A percentile compares a stretch with the other conserved stretches of the same genome.
Conservation (phyloP, 2,888 invertebrate species). For the Agriopis marginaria region DNA sequence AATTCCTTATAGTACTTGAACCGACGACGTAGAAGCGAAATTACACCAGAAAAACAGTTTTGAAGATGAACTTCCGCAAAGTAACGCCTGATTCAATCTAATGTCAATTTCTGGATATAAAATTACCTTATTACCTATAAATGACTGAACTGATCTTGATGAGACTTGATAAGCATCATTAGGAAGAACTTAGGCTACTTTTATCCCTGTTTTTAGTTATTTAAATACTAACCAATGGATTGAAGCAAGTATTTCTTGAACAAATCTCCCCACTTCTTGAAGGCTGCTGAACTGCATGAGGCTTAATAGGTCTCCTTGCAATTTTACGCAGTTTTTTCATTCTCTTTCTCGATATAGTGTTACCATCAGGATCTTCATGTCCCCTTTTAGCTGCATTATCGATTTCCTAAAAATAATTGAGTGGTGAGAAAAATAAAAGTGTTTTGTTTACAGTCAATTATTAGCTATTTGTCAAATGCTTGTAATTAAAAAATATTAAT, state of each 20-base stretch:
- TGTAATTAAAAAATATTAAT: too few relatives aligned
- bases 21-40: too few relatives aligned
- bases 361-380: constrained; percentile 89
- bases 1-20: too few relatives aligned
- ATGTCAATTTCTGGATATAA: too few relatives aligned
- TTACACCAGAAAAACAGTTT: too few relatives aligned
- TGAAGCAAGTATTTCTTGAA: constrained; percentile 86
- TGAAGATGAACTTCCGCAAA: too few relatives aligned
- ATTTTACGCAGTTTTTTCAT: constrained; percentile 93
- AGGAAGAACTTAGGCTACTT: background rate
- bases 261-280: constrained; percentile 89
- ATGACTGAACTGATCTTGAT: background rate
- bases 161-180: background rate
- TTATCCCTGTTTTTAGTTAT: background rate
- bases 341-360: constrained; percentile 92
- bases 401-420: constrained; percentile 50
- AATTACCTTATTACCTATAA: background rate
- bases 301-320: constrained; percentile 90
- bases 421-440: background rate
- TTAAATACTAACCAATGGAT: constrained; percentile 89
- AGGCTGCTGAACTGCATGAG: constrained; percentile 64
- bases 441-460: too few relatives aligned
- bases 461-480: too few relatives aligned
- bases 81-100: too few relatives aligned
- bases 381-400: constrained; percentile 82